These are phyloP conservation scores for Netelia inedita DNA, from an alignment of 2,888 invertebrate genomes.

Conservation along the genomic window DNA sequence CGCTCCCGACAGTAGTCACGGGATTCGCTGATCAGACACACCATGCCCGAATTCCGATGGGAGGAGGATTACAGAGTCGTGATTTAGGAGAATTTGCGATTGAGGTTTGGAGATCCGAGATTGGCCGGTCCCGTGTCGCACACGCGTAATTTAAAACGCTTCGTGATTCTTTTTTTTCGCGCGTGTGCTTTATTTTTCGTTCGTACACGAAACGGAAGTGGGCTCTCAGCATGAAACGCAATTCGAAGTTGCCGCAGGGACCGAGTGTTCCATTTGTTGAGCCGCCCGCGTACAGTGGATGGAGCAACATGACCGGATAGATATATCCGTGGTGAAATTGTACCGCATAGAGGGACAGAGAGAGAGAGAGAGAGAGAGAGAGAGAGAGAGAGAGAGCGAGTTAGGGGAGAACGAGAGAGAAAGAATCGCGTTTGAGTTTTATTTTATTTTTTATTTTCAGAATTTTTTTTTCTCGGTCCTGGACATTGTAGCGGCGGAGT, in stretches of 20 bases:
- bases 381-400: slow-evolving; percentile 14
- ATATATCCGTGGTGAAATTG: slow-evolving; percentile 52
- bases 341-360: slow-evolving; percentile 17
- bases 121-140: slow-evolving; percentile 25
- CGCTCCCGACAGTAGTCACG: slow-evolving; percentile 23
- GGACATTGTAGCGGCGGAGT: slow-evolving; percentile 30
- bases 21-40: slow-evolving; percentile 52
- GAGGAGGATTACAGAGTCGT: slow-evolving; percentile 47
- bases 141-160: slow-evolving; percentile 37
- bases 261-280: slow-evolving; percentile 61
- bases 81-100: slow-evolving; percentile 60
- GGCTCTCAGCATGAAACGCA: slow-evolving; percentile 49
- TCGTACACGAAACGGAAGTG: slow-evolving; percentile 7
- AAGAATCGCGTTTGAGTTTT: not conserved
- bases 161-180: slow-evolving; percentile 34
- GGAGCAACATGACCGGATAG: slow-evolving; percentile 41
- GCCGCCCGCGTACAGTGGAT: slow-evolving; percentile 22
- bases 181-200: not conserved
- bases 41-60: slow-evolving; percentile 25
- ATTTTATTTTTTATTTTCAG: slow-evolving; percentile 48
- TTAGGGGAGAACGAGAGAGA: not conserved
- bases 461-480: slow-evolving; percentile 54
- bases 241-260: slow-evolving; percentile 65
- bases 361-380: slow-evolving; percentile 4
- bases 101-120: slow-evolving; percentile 56